Evolutionary conservation across 2,888 invertebrate species (phyloP).

Genomic region (Parnassius apollo): DNA sequence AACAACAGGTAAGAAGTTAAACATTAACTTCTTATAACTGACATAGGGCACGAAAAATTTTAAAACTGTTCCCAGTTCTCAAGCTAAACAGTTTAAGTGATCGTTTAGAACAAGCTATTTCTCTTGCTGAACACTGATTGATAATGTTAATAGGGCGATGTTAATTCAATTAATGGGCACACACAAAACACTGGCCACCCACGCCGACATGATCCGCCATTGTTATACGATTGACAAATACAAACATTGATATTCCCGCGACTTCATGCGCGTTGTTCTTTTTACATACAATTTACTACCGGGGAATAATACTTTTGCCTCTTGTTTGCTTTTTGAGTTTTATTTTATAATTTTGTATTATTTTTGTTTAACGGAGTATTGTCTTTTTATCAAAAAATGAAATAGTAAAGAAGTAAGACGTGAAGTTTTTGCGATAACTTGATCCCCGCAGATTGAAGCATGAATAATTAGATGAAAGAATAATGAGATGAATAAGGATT

Average conservation of each 20-base stretch:
- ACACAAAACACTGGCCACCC: constrained; percentile 55
- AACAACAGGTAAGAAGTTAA: too few relatives aligned
- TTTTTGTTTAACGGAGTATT: too few relatives aligned
- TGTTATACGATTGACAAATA: constrained; percentile 70
- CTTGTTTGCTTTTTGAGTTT: constrained; percentile 18
- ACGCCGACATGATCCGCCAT: constrained; percentile 54
- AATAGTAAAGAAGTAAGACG: too few relatives aligned
- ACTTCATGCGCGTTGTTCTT: not conserved
- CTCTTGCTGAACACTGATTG: constrained; percentile 24
- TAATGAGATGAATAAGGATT: too few relatives aligned
- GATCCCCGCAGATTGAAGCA: too few relatives aligned
- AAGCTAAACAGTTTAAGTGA: not conserved
- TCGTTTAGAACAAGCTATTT: constrained; percentile 16
- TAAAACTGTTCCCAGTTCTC: not conserved
- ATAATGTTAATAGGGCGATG: constrained; percentile 36
- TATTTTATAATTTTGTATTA: not conserved
- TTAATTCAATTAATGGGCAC: constrained; percentile 70
- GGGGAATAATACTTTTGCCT: constrained; percentile 11
- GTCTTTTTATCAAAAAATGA: too few relatives aligned
- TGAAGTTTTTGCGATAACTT: too few relatives aligned
- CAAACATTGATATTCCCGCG: constrained; percentile 10
- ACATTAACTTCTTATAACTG: too few relatives aligned
- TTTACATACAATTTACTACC: constrained; percentile 5
- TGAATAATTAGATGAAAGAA: too few relatives aligned
- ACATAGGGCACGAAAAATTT: too few relatives aligned